Conservation (phyloP, 2,113 vertebrate species). For the Macquaria ambigua region DNA sequence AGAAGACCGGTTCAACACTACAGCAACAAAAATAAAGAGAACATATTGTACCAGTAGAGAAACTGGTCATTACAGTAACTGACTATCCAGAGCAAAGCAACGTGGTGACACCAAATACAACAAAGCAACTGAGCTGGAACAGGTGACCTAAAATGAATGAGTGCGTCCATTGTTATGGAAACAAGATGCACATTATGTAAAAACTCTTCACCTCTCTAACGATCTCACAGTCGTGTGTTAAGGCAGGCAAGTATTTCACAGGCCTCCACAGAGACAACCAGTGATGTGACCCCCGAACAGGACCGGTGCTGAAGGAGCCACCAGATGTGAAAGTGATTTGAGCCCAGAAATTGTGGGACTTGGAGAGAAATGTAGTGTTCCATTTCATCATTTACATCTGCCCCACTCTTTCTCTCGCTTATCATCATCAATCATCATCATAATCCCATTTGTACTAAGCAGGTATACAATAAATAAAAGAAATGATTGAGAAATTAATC, state of each 20-base stretch:
- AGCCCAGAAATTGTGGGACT: conserved; percentile 10
- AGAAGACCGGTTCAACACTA: not conserved
- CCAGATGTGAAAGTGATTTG: conserved; percentile 22
- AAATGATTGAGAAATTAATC: not conserved
- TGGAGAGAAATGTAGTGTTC: not conserved
- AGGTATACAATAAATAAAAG: not conserved
- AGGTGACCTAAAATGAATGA: conserved; percentile 36
- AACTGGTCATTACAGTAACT: conserved; percentile 10
- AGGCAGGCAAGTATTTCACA: conserved; percentile 9
- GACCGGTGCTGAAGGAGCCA: conserved; percentile 4
- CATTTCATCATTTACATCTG: conserved; percentile 14
- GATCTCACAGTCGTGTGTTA: not conserved
- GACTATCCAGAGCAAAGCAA: not conserved
- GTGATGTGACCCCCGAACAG: not conserved
- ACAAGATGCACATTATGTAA: conserved; percentile 14
- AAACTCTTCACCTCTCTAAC: conserved; percentile 1
- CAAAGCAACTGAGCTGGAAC: conserved; percentile 19
- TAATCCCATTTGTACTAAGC: not conserved
- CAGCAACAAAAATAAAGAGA: not conserved
- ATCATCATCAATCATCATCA: conserved; percentile 3
- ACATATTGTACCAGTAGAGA: not conserved
- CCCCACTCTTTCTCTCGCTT: not conserved
- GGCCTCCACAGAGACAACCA: not conserved
- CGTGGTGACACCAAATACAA: conserved; percentile 6
- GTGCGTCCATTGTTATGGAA: conserved; percentile 21